phyloP scores from a whole-genome alignment of 2,113 vertebrate genomes.

The Eurypyga helias region DNA sequence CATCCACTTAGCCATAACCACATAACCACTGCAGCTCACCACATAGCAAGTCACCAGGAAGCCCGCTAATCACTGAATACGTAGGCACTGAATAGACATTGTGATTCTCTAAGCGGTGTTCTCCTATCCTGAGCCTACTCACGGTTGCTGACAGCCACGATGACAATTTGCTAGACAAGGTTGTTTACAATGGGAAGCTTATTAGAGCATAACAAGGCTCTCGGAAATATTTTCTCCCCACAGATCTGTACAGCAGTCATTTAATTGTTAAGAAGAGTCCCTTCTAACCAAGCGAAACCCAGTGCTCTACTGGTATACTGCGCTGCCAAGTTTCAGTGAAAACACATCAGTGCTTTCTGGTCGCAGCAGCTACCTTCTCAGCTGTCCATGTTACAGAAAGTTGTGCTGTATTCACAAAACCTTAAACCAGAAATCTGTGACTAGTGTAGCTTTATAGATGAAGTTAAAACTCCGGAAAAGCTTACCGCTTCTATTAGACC shows the following conservation, averaged over 20 bases:
- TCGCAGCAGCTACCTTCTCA: neutral
- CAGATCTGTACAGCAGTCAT: neutral
- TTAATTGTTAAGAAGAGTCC: neutral
- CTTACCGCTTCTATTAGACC: neutral
- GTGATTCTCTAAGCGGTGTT: neutral
- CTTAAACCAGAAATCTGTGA: neutral
- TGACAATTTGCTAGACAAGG: neutral
- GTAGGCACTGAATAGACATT: neutral
- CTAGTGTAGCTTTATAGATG: neutral
- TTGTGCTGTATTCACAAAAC: neutral
- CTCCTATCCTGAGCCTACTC: neutral
- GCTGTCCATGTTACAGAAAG: neutral
- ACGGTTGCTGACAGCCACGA: neutral
- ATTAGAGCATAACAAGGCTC: neutral
- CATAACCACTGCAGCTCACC: neutral
- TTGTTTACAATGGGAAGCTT: neutral
- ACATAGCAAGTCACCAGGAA: neutral
- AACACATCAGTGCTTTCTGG: neutral
- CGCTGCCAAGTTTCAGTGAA: neutral
- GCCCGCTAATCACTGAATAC: neutral
- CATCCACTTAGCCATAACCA: neutral
- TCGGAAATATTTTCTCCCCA: neutral
- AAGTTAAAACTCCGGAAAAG: neutral
- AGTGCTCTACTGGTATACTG: neutral
- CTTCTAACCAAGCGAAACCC: neutral